Evolutionary conservation across 2,113 vertebrate genomes (phyloP).

Genomic region (Engraulis encrasicolus): DNA sequence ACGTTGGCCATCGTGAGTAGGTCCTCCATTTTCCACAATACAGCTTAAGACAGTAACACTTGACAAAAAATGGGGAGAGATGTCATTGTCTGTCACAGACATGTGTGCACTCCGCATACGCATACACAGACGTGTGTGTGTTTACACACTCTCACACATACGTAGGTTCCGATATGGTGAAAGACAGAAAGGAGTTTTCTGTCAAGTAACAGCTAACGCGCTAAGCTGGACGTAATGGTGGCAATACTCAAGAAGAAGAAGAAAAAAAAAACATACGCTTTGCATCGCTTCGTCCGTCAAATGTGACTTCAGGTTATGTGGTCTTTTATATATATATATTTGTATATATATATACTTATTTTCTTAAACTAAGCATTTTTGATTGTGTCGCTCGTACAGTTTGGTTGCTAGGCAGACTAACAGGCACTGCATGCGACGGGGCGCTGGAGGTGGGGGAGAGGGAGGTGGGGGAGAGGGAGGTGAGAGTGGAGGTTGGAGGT

Average conservation of each 20-base stretch:
- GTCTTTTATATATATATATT: slow-evolving; percentile 24
- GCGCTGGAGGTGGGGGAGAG: slow-evolving; percentile 45
- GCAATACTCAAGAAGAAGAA: slow-evolving; percentile 6
- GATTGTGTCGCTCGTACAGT: slow-evolving; percentile 67
- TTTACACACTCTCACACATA: neutral
- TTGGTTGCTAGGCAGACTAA: slow-evolving; percentile 77
- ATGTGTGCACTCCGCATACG: neutral
- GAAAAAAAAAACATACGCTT: slow-evolving; percentile 21
- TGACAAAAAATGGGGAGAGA: slow-evolving; percentile 25
- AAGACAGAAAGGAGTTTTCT: slow-evolving; percentile 1
- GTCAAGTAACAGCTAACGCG: neutral
- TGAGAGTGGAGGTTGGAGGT: neutral
- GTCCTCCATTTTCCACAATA: neutral
- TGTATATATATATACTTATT: neutral
- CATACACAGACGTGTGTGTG: no score
- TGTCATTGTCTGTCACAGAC: neutral
- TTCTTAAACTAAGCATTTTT: slow-evolving; percentile 35
- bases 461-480: slow-evolving; percentile 53
- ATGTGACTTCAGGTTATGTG: slow-evolving; percentile 43
- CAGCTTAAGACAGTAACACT: slow-evolving; percentile 16
- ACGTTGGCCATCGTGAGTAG: neutral
- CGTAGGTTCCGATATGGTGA: neutral
- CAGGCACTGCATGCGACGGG: slow-evolving; percentile 80
- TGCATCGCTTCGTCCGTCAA: slow-evolving; percentile 40
- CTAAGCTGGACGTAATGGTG: neutral